These are phyloP conservation scores for Cheilosia grossa DNA, from an alignment of 2,888 invertebrate species.

Conservation along the genomic window DNA sequence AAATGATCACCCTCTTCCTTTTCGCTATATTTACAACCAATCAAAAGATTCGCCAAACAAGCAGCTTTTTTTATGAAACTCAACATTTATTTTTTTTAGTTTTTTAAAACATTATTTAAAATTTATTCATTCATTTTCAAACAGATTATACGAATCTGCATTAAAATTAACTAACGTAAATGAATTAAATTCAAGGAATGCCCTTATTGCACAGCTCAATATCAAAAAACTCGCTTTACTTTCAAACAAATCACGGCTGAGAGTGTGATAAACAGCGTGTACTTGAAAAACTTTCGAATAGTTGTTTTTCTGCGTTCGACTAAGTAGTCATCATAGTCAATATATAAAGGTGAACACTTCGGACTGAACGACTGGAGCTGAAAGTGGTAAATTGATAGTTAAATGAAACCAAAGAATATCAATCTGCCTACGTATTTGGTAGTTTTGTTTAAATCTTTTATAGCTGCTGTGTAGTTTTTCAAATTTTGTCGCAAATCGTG, in stretches of 20 bases:
- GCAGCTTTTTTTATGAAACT: not conserved
- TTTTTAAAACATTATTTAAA: constrained; percentile 4
- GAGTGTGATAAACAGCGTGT: constrained; percentile 80
- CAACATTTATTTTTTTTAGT: constrained; percentile 14
- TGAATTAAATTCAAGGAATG: constrained; percentile 30
- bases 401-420: not conserved
- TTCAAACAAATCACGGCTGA: constrained; percentile 80
- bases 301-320: constrained; percentile 79
- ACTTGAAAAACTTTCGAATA: constrained; percentile 79
- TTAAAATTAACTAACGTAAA: constrained; percentile 27
- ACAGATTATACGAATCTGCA: not conserved
- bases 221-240: constrained; percentile 78
- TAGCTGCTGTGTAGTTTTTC: constrained; percentile 77
- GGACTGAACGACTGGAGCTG: constrained; percentile 81
- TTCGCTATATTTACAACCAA: too few relatives aligned
- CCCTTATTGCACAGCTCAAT: not conserved
- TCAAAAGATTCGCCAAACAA: too few relatives aligned
- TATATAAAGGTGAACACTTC: constrained; percentile 79
- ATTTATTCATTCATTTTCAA: constrained; percentile 12
- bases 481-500: constrained; percentile 76
- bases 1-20: too few relatives aligned
- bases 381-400: not conserved
- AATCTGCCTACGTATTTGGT: constrained; percentile 80
- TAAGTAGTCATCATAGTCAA: constrained; percentile 80
- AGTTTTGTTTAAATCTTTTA: constrained; percentile 78